Base-by-base conservation (phyloP, 1,140 invertebrate species). In the Leptopilina clavipes region DNA sequence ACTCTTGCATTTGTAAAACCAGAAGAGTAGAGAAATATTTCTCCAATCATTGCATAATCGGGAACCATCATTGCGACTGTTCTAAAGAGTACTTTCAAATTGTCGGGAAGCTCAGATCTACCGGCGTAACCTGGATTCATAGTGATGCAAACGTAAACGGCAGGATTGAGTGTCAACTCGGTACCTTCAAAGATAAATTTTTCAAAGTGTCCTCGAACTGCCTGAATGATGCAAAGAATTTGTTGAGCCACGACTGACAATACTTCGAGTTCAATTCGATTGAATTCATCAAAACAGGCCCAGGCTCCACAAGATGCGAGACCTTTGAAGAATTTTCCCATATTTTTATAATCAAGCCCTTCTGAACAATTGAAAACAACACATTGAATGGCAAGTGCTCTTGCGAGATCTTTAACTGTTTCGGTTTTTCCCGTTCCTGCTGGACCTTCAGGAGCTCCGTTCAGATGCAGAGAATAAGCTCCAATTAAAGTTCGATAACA, bases 41-140 rank as follows among this genome's bases (percentile, higher is more conserved):
- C 97, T 0, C 94, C 96, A 83, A 98, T 98, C 90, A 98, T 93
- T 0, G 95, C 94, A 86, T 97, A 98, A 87, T 98, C 96, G 0
- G 97, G 97, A 12, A 98, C 96, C 96, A 98, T 98, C 97, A 98
- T 98, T 0, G 97, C 95, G 6, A 98, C 96, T 1, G 96, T 96
- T 44, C 97, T 93, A 87, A 98, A 98, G 2, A 98, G 89, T 0
- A 96, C 95, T 87, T 98, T 98, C 8, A 98, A 88, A 88, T 98
- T 98, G 83, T 98, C 97, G 0, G 97, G 97, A 45, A 98, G 86
- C 84, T 97, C 95, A 0, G 95, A 94, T 71, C 96, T 92, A 31
- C 96, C 97, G 5, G 96, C 96, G 85, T 98, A 98, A 52, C 96
- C 95, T 0, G 96, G 96, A 91, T 98, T 98, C 96, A 98, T 98